Conservation (phyloP, 2,113 vertebrate genomes). For the Irena cyanogastra region DNA sequence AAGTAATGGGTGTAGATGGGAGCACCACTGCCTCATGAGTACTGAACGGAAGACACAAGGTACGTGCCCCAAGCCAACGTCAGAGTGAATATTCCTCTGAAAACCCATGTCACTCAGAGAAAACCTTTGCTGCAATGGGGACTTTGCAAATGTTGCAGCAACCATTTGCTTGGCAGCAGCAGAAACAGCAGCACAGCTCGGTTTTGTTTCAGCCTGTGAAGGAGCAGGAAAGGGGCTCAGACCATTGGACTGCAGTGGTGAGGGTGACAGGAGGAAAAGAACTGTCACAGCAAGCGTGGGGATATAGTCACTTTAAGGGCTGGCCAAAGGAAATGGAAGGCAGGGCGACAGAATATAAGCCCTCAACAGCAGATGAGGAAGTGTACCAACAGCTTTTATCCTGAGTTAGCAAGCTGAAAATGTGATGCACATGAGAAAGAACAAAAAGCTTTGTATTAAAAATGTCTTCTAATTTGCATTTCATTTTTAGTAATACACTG, state of each 20-base stretch:
- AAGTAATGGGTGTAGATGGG: accelerated
- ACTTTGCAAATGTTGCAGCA: background rate
- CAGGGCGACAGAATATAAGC: background rate
- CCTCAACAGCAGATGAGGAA: background rate
- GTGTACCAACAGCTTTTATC: background rate
- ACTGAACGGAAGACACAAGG: accelerated
- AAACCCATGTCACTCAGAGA: accelerated
- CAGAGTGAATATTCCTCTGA: background rate
- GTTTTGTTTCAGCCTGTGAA: background rate
- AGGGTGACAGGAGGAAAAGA: background rate
- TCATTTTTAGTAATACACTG: background rate
- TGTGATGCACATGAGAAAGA: background rate
- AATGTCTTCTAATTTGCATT: background rate
- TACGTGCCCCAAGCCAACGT: accelerated
- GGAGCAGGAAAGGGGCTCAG: background rate
- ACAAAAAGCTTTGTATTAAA: background rate
- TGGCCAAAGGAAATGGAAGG: background rate
- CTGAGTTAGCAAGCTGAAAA: background rate
- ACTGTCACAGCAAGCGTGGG: background rate
- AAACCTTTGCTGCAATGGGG: background rate
- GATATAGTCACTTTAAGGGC: accelerated
- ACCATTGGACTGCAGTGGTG: background rate
- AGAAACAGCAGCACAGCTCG: accelerated
- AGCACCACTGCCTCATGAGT: accelerated
- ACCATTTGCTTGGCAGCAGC: background rate